Conservation (phyloP, 2,113 vertebrate species). For the Halcyon malimbica region DNA sequence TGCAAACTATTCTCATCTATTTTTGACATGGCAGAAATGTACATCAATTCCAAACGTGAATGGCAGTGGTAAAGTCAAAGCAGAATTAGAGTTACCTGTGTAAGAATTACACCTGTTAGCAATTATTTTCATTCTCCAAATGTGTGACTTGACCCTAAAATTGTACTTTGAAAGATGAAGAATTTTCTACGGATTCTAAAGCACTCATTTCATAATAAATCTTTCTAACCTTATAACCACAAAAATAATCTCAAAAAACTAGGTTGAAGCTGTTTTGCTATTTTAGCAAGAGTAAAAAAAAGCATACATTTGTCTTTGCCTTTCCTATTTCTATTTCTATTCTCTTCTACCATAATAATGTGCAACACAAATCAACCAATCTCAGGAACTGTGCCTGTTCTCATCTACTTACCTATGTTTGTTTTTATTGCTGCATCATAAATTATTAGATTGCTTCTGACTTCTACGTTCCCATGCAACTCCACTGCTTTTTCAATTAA, state of each 20-base stretch:
- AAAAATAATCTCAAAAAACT: conserved; percentile 21
- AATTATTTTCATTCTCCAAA: not conserved
- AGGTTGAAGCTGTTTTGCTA: not conserved
- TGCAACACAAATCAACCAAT: not conserved
- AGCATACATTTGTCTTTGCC: not conserved
- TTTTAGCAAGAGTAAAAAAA: not conserved
- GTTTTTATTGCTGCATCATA: not conserved
- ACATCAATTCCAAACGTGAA: conserved; percentile 30
- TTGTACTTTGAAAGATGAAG: not conserved
- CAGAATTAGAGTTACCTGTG: not conserved
- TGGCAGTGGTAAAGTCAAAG: conserved; percentile 7
- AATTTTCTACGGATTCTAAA: not conserved
- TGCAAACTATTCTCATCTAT: not conserved
- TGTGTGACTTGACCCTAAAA: not conserved
- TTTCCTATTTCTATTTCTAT: not conserved
- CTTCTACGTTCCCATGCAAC: not conserved
- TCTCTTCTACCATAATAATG: not conserved
- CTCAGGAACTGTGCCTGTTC: not conserved
- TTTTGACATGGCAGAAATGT: conserved; percentile 9
- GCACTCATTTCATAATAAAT: conserved; percentile 29
- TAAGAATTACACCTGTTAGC: conserved; percentile 1
- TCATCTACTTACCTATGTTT: not conserved
- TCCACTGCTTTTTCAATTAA: conserved; percentile 22
- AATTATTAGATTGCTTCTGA: not conserved
- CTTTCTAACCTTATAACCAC: not conserved